These are phyloP conservation scores for Pomacea maculata DNA, from an alignment of 1,140 invertebrate species.

Conservation along the genomic window DNA sequence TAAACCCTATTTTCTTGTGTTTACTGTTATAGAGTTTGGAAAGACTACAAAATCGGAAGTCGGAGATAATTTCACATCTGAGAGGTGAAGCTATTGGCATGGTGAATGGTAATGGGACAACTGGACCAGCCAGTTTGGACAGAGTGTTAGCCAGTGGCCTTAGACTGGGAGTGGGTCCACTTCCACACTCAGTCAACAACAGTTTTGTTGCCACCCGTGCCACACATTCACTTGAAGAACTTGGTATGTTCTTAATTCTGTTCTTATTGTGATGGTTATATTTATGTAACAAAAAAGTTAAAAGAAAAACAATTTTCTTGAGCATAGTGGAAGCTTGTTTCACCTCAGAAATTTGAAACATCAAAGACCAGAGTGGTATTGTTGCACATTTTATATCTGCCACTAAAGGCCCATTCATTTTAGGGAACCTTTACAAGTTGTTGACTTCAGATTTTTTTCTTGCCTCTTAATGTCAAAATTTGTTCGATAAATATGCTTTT, in stretches of 20 bases:
- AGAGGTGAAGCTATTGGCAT: conserved; percentile 15
- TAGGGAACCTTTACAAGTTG: too few species aligned
- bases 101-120: background rate
- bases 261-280: too few species aligned
- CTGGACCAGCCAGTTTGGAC: conserved; percentile 12
- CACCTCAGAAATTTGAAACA: too few species aligned
- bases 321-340: too few species aligned
- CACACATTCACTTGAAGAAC: conserved; percentile 28
- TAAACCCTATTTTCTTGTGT: background rate
- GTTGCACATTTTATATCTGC: too few species aligned
- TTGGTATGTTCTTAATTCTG: conserved; percentile 16
- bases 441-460: too few species aligned
- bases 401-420: too few species aligned
- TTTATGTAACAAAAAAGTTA: too few species aligned
- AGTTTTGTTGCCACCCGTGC: conserved; percentile 31
- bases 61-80: conserved; percentile 75
- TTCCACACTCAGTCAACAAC: conserved; percentile 26
- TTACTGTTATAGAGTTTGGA: conserved; percentile 55
- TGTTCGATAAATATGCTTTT: too few species aligned
- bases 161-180: background rate
- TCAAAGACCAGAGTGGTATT: too few species aligned
- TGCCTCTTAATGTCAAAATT: too few species aligned
- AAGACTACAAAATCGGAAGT: conserved; percentile 73
- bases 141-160: conserved; percentile 13
- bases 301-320: too few species aligned